Evolutionary conservation across 2,888 invertebrate species (phyloP).

Genomic region (Strigamia transsilvanica): DNA sequence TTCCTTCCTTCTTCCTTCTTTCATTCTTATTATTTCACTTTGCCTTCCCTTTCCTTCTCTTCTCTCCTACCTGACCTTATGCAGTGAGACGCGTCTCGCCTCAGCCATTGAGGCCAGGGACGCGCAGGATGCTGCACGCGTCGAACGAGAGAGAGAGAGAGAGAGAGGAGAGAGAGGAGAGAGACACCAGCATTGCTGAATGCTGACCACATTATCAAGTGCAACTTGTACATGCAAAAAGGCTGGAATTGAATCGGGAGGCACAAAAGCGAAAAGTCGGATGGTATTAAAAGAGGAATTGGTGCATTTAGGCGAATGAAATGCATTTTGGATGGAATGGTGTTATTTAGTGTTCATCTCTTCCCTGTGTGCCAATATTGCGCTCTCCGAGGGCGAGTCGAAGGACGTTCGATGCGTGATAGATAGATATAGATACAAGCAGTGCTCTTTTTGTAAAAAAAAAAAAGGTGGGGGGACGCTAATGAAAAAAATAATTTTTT

Average conservation of each 20-base stretch:
- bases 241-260: neutral
- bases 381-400: neutral
- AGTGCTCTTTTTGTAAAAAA: too few species aligned
- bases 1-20: neutral
- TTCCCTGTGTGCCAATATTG: neutral
- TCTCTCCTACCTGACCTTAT: constrained; percentile 3
- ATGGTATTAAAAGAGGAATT: too few species aligned
- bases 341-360: neutral
- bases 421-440: too few species aligned
- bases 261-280: neutral
- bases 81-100: neutral
- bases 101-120: constrained; percentile 8
- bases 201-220: too few species aligned
- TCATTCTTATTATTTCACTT: neutral
- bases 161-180: too few species aligned
- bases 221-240: too few species aligned
- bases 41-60: neutral
- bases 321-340: too few species aligned
- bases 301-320: too few species aligned
- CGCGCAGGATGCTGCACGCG: neutral
- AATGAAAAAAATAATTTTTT: too few species aligned
- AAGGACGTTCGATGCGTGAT: neutral
- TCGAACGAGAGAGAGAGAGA: too few species aligned
- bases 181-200: too few species aligned
- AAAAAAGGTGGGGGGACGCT: too few species aligned